A percentile compares a stretch with the other conserved stretches of the same genome.
phyloP scores from a whole-genome alignment of 2,888 invertebrate species.

The Leptopilina drosophilae region DNA sequence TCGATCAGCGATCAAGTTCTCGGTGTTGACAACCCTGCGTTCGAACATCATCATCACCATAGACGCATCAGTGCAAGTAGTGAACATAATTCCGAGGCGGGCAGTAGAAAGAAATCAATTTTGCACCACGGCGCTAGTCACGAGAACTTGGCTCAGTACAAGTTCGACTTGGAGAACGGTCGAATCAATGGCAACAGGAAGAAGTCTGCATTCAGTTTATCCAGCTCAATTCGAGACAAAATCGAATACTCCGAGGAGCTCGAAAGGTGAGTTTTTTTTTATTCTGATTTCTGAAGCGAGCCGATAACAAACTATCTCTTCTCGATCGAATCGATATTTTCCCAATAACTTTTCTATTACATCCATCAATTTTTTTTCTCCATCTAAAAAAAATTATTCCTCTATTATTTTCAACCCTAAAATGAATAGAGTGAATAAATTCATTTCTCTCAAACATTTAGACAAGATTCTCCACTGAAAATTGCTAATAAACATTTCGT shows the following conservation, averaged over 20 bases:
- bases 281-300: neutral
- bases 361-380: no score
- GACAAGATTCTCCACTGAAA: no score
- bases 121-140: conserved; percentile 67
- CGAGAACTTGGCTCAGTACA: conserved; percentile 73
- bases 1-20: conserved; percentile 73
- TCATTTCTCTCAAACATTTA: no score
- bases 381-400: no score
- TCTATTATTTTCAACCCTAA: no score
- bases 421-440: no score
- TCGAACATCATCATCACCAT: conserved; percentile 68
- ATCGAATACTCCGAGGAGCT: conserved; percentile 74
- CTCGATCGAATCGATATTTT: no score
- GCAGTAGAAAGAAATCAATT: conserved; percentile 70
- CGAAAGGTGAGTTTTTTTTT: conserved; percentile 63
- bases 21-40: conserved; percentile 72
- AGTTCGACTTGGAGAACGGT: conserved; percentile 72
- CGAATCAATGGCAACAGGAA: conserved; percentile 68
- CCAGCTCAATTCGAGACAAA: conserved; percentile 75
- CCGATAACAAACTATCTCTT: no score
- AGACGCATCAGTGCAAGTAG: conserved; percentile 69
- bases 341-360: no score
- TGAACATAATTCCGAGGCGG: conserved; percentile 67
- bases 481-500: no score
- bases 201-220: conserved; percentile 73